A percentile compares a stretch with the other conserved stretches of the same genome.
These are phyloP conservation scores for Plebejus argus DNA, from an alignment of 2,888 invertebrate species.

Conservation along the genomic window DNA sequence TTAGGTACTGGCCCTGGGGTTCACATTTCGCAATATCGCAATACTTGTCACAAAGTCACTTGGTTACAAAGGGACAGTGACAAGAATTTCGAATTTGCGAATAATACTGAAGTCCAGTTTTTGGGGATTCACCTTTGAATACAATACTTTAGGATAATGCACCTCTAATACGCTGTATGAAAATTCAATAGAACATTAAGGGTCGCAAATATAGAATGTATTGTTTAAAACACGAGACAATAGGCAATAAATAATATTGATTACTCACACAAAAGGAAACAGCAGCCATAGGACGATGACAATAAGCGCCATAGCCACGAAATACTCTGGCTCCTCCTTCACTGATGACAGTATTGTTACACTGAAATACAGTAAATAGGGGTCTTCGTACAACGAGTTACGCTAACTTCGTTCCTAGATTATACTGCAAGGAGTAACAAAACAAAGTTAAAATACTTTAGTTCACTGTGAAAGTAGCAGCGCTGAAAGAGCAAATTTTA, in stretches of 20 bases:
- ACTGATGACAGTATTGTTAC: constrained; percentile 60
- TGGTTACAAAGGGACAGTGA: not conserved
- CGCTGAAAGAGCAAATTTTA: too few relatives aligned
- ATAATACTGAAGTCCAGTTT: not conserved
- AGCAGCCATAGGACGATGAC: constrained; percentile 60
- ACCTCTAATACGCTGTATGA: constrained; percentile 22
- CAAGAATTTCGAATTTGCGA: not conserved
- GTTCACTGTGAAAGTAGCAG: too few relatives aligned
- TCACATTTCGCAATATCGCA: too few relatives aligned
- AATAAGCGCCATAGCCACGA: constrained; percentile 57
- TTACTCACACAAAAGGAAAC: constrained; percentile 67
- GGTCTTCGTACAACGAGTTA: not conserved
- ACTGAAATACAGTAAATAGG: constrained; percentile 50
- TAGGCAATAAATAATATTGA: constrained; percentile 41
- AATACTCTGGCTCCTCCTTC: constrained; percentile 60
- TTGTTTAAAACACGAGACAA: constrained; percentile 39
- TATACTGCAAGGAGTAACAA: too few relatives aligned
- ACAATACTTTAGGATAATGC: not conserved
- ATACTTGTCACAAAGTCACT: too few relatives aligned
- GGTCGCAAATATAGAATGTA: constrained; percentile 37
- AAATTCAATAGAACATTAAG: constrained; percentile 38
- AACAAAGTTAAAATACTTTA: too few relatives aligned
- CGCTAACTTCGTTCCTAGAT: too few relatives aligned
- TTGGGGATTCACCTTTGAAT: constrained; percentile 1
- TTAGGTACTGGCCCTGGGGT: too few relatives aligned